Evolutionary conservation across 2,888 invertebrate genomes (phyloP).

Genomic region (Sylvicola cinctus): DNA sequence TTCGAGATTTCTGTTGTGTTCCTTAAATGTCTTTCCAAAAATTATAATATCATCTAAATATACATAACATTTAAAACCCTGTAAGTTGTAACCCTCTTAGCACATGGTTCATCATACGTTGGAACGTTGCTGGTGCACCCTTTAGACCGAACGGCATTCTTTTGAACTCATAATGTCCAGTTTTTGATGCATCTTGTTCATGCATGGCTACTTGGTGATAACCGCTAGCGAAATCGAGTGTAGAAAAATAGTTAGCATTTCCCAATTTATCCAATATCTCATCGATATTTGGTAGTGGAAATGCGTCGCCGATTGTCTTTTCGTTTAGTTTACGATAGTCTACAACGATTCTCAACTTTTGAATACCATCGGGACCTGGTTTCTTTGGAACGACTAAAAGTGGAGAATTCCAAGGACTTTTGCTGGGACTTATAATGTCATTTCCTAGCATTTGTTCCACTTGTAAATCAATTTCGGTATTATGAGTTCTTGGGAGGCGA

Average conservation of each 20-base stretch:
- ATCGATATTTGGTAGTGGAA: too few relatives aligned
- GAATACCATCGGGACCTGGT: conserved; percentile 12
- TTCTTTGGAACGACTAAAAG: conserved; percentile 15
- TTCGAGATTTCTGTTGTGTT: conserved; percentile 11
- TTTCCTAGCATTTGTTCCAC: conserved; percentile 12
- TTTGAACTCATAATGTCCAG: conserved; percentile 17
- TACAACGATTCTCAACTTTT: conserved; percentile 16
- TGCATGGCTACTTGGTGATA: conserved; percentile 19
- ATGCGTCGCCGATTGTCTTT: too few relatives aligned
- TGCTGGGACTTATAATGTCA: conserved; percentile 12
- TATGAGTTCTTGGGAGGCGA: conserved; percentile 6
- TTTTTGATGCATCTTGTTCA: conserved; percentile 14
- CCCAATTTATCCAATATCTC: too few relatives aligned
- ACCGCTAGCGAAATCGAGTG: conserved; percentile 18
- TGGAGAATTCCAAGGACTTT: conserved; percentile 10
- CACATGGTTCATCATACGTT: conserved; percentile 18
- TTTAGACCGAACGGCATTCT: too few relatives aligned
- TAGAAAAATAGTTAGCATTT: conserved; percentile 20
- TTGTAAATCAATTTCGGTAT: conserved; percentile 9
- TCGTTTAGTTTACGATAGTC: conserved; percentile 20
- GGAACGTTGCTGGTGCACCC: conserved; percentile 22
- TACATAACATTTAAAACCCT: conserved; percentile 14
- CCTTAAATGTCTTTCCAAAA: conserved; percentile 11
- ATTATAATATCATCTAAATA: conserved; percentile 18
- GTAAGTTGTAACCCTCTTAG: conserved; percentile 15